phyloP scores from a whole-genome alignment of 1,140 invertebrate genomes.

The Bombus soroeensis region DNA sequence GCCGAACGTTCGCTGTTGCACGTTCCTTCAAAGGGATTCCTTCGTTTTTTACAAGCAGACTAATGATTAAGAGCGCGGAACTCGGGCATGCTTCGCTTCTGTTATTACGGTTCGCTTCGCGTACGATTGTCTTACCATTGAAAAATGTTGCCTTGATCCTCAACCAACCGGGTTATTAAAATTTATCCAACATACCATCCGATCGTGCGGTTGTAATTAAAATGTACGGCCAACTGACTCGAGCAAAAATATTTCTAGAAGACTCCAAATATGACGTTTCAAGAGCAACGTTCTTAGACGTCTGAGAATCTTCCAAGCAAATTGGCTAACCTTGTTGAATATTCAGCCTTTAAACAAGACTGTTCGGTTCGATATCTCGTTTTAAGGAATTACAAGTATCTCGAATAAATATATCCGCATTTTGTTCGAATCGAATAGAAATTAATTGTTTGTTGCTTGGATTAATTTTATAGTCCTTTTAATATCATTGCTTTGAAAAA shows the following conservation, averaged over 20 bases:
- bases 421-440: too few relatives aligned
- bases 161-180: conserved; percentile 30
- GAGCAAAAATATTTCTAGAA: background rate
- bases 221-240: background rate
- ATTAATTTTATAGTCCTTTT: background rate
- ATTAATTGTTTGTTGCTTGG: too few relatives aligned
- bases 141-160: conserved; percentile 14
- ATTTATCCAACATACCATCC: conserved; percentile 1
- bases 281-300: too few relatives aligned
- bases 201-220: conserved; percentile 34
- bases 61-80: conserved; percentile 74
- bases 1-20: conserved; percentile 39
- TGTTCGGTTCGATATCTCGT: background rate
- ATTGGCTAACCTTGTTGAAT: background rate
- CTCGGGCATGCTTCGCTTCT: conserved; percentile 31
- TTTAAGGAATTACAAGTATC: background rate
- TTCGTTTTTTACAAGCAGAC: conserved; percentile 66
- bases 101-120: conserved; percentile 43
- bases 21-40: conserved; percentile 43
- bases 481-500: too few relatives aligned
- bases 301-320: background rate
- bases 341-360: background rate
- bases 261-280: background rate
- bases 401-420: background rate
- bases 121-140: conserved; percentile 36